A percentile compares a stretch with the other conserved stretches of the same genome.
Evolutionary conservation across 2,888 invertebrate genomes (phyloP).

Genomic region (Nezara viridula): DNA sequence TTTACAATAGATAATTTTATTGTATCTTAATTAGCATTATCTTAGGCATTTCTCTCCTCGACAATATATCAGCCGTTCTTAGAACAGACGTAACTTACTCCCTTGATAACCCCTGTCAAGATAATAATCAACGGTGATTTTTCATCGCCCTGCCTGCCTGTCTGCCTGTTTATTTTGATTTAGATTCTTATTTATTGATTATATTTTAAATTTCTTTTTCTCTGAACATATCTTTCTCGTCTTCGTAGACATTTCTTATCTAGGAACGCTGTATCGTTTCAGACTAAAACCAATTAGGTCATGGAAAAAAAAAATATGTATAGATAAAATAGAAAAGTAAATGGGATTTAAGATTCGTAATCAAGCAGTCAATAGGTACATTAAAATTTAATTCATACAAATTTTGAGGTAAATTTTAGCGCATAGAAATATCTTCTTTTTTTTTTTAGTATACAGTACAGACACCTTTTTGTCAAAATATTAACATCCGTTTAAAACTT

Average conservation of each 20-base stretch:
- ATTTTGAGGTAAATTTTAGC: too few relatives aligned
- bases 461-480: too few relatives aligned
- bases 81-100: neutral
- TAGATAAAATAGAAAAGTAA: too few relatives aligned
- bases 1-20: constrained; percentile 13
- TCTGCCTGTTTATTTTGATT: neutral
- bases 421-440: too few relatives aligned
- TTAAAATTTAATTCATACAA: too few relatives aligned
- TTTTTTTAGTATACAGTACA: too few relatives aligned
- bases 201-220: constrained; percentile 9
- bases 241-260: neutral
- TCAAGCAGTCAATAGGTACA: too few relatives aligned
- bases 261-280: neutral
- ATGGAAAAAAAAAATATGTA: neutral
- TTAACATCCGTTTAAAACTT: too few relatives aligned
- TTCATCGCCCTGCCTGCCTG: neutral
- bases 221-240: neutral
- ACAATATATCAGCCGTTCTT: neutral
- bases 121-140: constrained; percentile 14
- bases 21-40: constrained; percentile 31
- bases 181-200: neutral
- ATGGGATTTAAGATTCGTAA: too few relatives aligned
- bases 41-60: neutral
- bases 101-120: constrained; percentile 3
- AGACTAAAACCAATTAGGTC: neutral